Base-by-base conservation (phyloP, 2,888 invertebrate genomes). In the Nycteola revayana region DNA sequence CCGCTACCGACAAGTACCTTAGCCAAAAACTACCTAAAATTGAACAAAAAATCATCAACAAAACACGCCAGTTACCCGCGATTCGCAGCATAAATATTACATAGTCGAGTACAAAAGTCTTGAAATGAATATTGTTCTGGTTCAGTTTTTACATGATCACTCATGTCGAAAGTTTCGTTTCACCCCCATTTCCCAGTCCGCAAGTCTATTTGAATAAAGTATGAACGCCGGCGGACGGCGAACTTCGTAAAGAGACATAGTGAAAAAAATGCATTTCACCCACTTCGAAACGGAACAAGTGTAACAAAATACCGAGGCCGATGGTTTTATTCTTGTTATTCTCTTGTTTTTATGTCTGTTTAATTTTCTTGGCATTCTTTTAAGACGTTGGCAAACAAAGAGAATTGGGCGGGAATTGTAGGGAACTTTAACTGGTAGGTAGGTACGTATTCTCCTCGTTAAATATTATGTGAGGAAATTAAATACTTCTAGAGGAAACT, bases 201-300 rank as follows among this genome's bases (percentile, higher is more conserved):
- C 54, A 49, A 59, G 48, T 55, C 42, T 54, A 58, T 60, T 59
- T 67, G 61, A 68, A 73, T 71, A 71, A 66, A 66, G 59, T 65
- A 68, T 67, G 57, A 63, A 53, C 40, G 29, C n/a, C n/a, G 35
- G 38, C 43, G 43, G 30, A 28, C 42, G 36, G 48, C 42, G 29
- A 59, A 53, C 40, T 62, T 53, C 35, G 42, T 45, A 37, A 58
- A 55, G 46, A 54, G 45, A 44, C 45, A 41, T 42, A 51, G 43
- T 43, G 49, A 51, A 62, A 51, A n/a, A 61, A 55, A 55, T 47
- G 46, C 53, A 49, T 51, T 55, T 49, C 46, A 35, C 49, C 42
- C 42, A 40, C 44, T 43, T 36, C 32, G 32, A 42, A 37, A 41
- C 32, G 36, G 36, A 48, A 53, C 42, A 37, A 54, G 35, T 44